phyloP scores from a whole-genome alignment of 2,797 vertebrate species.

The Gobionotothen gibberifrons region DNA sequence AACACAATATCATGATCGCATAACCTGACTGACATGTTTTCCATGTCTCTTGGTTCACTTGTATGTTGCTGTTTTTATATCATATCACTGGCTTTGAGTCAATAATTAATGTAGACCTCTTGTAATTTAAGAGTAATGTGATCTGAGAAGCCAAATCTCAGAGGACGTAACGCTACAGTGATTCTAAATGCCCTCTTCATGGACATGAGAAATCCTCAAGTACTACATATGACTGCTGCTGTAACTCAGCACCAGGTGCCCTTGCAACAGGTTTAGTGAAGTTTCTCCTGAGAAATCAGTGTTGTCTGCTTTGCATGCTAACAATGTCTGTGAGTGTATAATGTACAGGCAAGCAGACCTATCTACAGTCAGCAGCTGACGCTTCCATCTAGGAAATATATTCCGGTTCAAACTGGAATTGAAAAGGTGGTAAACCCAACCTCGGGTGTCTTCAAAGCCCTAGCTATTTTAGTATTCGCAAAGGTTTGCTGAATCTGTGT shows the following conservation, averaged over 20 bases:
- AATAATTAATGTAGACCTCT: slow-evolving; percentile 26
- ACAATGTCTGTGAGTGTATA: slow-evolving; percentile 25
- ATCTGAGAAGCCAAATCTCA: slow-evolving; percentile 51
- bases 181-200: slow-evolving; percentile 24
- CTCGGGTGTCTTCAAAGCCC: slow-evolving; percentile 27
- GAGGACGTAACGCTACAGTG: slow-evolving; percentile 23
- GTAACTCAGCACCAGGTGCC: slow-evolving; percentile 10
- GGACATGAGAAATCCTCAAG: slow-evolving; percentile 12
- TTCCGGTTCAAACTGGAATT: slow-evolving; percentile 47
- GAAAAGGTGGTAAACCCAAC: slow-evolving; percentile 33
- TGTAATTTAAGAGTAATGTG: slow-evolving; percentile 41
- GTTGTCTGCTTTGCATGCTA: slow-evolving; percentile 38
- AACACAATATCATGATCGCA: slow-evolving; percentile 44
- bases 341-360: slow-evolving; percentile 9
- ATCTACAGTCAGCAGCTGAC: slow-evolving; percentile 41
- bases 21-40: slow-evolving; percentile 23
- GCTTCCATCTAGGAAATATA: slow-evolving; percentile 30
- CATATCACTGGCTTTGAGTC: slow-evolving; percentile 25
- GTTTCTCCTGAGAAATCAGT: slow-evolving; percentile 9
- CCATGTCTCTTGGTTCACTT: slow-evolving; percentile 38
- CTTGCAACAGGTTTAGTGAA: slow-evolving; percentile 24
- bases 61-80: slow-evolving; percentile 34
- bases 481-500: slow-evolving; percentile 2
- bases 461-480: neutral
- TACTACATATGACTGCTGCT: slow-evolving; percentile 5